A percentile compares a stretch with the other conserved stretches of the same genome.
Evolutionary conservation across 2,113 vertebrate species (phyloP).

Genomic region (Anoplopoma fimbria): DNA sequence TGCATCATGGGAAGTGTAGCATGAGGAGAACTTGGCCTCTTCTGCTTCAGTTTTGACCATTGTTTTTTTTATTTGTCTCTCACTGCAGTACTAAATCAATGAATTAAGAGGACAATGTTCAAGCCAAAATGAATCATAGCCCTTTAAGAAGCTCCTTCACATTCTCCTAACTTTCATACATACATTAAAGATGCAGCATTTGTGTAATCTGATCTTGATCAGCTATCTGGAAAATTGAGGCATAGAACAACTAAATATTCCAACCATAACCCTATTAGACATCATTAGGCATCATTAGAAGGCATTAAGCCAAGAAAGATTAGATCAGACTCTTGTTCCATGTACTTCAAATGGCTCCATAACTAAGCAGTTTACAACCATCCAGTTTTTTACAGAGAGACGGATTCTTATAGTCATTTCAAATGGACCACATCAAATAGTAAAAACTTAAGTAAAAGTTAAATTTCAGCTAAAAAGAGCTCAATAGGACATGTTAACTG

Average conservation of each 20-base stretch:
- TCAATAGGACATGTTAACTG: background rate
- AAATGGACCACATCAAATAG: constrained; percentile 15
- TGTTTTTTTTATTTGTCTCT: background rate
- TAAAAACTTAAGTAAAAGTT: background rate
- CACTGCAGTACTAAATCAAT: background rate
- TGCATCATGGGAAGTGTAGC: background rate
- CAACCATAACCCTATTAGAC: background rate
- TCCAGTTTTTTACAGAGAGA: constrained; percentile 14
- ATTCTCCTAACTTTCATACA: background rate
- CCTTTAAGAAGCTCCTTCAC: constrained; percentile 1
- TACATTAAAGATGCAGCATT: background rate
- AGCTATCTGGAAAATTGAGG: constrained; percentile 10
- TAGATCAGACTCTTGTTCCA: background rate
- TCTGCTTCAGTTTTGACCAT: background rate
- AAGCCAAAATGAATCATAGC: background rate
- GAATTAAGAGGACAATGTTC: background rate
- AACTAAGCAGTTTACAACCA: constrained; percentile 19
- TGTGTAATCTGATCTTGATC: constrained; percentile 6
- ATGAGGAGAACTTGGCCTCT: background rate
- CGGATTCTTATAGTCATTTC: constrained; percentile 1
- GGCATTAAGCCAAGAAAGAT: constrained; percentile 33
- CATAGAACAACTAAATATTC: constrained; percentile 2
- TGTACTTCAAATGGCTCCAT: constrained; percentile 37
- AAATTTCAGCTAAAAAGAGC: background rate
- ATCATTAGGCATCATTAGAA: constrained; percentile 25